Evolutionary conservation across 1,140 invertebrate genomes (phyloP).

Genomic region (Drosophila aff.): DNA sequence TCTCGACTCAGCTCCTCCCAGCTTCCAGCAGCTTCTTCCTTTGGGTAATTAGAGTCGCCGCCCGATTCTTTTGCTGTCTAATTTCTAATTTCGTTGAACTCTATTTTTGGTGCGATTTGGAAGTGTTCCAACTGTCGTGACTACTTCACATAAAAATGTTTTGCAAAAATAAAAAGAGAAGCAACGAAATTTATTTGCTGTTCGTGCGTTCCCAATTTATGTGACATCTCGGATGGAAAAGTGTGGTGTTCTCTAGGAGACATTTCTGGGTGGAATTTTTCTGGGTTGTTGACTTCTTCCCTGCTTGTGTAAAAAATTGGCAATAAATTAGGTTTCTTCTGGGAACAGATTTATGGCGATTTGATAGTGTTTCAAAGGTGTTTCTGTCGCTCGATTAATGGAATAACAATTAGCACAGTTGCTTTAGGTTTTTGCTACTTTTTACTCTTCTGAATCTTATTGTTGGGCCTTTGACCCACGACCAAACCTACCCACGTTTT

Average conservation of each 20-base stretch:
- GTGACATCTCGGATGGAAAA: conserved; percentile 68
- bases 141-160: conserved; percentile 65
- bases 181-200: conserved; percentile 28
- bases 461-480: background rate
- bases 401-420: background rate
- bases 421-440: background rate
- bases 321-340: conserved; percentile 26
- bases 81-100: conserved; percentile 18
- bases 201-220: conserved; percentile 68
- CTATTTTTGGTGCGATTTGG: conserved; percentile 64
- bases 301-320: conserved; percentile 23
- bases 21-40: conserved; percentile 8
- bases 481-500: conserved; percentile 7
- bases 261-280: conserved; percentile 18
- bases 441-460: background rate
- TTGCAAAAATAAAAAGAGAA: conserved; percentile 39
- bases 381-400: background rate
- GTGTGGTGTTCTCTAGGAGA: conserved; percentile 18
- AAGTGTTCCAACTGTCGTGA: conserved; percentile 77
- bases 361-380: conserved; percentile 12
- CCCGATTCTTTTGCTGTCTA: conserved; percentile 14
- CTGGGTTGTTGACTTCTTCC: conserved; percentile 45
- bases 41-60: conserved; percentile 65
- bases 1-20: conserved; percentile 3
- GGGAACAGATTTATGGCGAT: conserved; percentile 25